Percentiles rank a stretch among this genome's conserved stretches.
These are phyloP conservation scores for Leptodactylus fallax DNA, from an alignment of 2,797 vertebrate species.

Conservation along the genomic window DNA sequence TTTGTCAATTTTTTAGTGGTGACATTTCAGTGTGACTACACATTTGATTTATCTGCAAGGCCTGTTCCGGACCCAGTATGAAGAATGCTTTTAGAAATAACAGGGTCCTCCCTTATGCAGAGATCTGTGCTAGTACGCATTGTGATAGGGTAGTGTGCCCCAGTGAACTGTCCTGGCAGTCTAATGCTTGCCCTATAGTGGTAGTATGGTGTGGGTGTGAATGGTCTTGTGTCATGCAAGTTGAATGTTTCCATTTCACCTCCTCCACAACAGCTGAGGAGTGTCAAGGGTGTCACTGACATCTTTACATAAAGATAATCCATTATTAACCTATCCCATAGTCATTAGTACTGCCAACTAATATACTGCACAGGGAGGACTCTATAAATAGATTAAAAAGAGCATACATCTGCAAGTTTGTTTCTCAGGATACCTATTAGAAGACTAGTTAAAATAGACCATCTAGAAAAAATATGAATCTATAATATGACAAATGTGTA, in stretches of 20 bases:
- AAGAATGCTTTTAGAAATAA: neutral
- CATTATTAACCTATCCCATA: slow-evolving; percentile 57
- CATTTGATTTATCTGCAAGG: neutral
- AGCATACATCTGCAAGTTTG: slow-evolving; percentile 20
- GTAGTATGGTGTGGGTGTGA: neutral
- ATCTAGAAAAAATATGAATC: neutral
- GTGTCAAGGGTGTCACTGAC: slow-evolving; percentile 57
- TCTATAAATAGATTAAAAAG: slow-evolving; percentile 48
- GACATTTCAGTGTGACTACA: no score
- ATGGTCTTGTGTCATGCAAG: neutral
- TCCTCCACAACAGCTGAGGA: slow-evolving; percentile 47
- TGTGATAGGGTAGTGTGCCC: slow-evolving; percentile 21
- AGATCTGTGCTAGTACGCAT: slow-evolving; percentile 2
- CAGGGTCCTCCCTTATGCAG: slow-evolving; percentile 41
- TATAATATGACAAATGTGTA: neutral
- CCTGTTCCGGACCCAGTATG: slow-evolving; percentile 5
- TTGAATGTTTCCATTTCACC: slow-evolving; percentile 18
- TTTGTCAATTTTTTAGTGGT: neutral
- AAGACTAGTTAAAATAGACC: neutral
- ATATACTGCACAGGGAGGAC: slow-evolving; percentile 16
- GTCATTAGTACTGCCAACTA: slow-evolving; percentile 33
- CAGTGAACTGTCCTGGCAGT: neutral
- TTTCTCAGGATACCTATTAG: neutral
- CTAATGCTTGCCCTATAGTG: neutral
- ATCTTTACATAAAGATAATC: slow-evolving; percentile 58